Conservation (phyloP, 2,113 vertebrate genomes). For the Marmota flaviventris region DNA sequence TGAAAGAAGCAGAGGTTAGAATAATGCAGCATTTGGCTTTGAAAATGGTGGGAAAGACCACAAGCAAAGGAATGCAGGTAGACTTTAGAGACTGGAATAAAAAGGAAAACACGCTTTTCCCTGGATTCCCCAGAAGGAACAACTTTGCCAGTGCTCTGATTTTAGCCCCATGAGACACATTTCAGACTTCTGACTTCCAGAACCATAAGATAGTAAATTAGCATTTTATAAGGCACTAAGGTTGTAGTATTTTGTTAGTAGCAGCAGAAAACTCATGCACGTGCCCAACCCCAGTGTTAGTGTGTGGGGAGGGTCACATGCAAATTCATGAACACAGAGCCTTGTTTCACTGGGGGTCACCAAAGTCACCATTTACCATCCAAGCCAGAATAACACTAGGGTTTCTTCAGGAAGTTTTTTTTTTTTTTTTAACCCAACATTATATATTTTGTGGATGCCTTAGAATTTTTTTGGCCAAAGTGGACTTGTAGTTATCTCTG, state of each 20-base stretch:
- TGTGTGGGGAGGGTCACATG: neutral
- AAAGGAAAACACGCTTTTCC: neutral
- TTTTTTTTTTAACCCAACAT: neutral
- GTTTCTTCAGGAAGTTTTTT: constrained; percentile 19
- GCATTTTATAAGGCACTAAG: neutral
- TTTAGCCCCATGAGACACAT: neutral
- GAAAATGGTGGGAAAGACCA: neutral
- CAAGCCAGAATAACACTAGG: neutral
- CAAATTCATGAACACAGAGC: neutral
- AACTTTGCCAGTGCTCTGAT: neutral
- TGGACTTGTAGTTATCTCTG: neutral
- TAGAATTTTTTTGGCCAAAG: neutral
- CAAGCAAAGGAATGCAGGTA: neutral
- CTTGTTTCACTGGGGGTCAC: neutral
- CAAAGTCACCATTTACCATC: neutral
- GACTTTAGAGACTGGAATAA: neutral
- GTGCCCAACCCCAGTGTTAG: neutral
- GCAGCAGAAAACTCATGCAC: neutral
- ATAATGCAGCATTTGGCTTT: neutral
- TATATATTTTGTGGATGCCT: constrained; percentile 8
- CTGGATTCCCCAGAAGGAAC: neutral
- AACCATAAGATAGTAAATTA: neutral
- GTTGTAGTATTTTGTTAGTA: neutral
- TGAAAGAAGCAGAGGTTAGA: neutral
- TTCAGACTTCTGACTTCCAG: neutral